These are phyloP conservation scores for Noctilio leporinus DNA, from an alignment of 2,113 vertebrate genomes.

Conservation along the genomic window DNA sequence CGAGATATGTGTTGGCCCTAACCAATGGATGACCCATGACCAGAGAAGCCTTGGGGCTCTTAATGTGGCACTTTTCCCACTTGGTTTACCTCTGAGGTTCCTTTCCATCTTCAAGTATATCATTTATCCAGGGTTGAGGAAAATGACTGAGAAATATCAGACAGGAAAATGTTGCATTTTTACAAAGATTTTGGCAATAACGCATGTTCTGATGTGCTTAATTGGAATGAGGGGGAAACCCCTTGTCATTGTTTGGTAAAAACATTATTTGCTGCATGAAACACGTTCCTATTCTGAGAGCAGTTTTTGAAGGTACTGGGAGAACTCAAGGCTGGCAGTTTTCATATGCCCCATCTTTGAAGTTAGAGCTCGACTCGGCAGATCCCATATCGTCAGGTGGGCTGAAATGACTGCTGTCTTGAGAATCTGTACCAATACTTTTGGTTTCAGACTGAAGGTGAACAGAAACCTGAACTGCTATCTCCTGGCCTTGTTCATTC, in stretches of 20 bases:
- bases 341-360: background rate
- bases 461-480: constrained; percentile 84
- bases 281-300: constrained; percentile 43
- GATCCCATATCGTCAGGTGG: constrained; percentile 70
- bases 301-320: background rate
- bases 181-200: constrained; percentile 68
- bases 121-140: background rate
- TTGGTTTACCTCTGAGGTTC: background rate
- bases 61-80: background rate
- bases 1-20: background rate
- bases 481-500: constrained; percentile 80
- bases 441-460: constrained; percentile 76
- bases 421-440: constrained; percentile 76
- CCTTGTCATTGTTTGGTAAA: constrained; percentile 35
- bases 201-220: constrained; percentile 42
- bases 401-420: constrained; percentile 74
- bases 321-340: background rate
- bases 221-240: background rate
- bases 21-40: background rate
- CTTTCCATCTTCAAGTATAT: background rate
- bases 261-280: background rate
- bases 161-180: constrained; percentile 21
- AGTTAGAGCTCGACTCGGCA: constrained; percentile 55
- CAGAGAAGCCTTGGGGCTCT: background rate
- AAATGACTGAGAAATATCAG: constrained; percentile 34